These are phyloP conservation scores for Parasteatoda lunata DNA, from an alignment of 2,888 invertebrate species.

Conservation along the genomic window DNA sequence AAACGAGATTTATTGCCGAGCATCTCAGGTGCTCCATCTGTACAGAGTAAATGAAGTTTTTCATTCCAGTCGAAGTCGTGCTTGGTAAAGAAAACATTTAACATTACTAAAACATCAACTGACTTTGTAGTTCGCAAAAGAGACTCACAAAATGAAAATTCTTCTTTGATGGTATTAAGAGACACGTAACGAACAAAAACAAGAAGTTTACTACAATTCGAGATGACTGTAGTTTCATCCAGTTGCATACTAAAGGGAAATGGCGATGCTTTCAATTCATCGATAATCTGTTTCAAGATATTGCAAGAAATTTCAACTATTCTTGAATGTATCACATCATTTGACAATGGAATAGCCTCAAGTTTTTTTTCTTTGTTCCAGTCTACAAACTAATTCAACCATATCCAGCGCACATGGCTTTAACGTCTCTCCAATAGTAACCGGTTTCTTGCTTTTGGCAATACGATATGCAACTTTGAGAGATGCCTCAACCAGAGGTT, in stretches of 20 bases:
- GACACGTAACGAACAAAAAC: constrained; percentile 45
- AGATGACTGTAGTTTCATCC: constrained; percentile 75
- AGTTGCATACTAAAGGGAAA: constrained; percentile 58
- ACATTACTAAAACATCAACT: constrained; percentile 19
- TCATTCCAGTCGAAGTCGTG: not conserved
- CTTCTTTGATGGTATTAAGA: constrained; percentile 37
- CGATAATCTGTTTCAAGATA: constrained; percentile 63
- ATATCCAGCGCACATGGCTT: too few species aligned
- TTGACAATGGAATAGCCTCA: constrained; percentile 39
- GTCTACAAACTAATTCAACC: too few species aligned
- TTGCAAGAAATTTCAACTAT: constrained; percentile 55
- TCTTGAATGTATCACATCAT: constrained; percentile 54
- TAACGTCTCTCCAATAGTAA: too few species aligned
- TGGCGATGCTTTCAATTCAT: constrained; percentile 55
- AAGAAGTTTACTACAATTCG: constrained; percentile 41
- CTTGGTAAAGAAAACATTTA: constrained; percentile 6
- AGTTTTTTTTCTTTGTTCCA: too few species aligned
- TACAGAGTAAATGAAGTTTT: not conserved
- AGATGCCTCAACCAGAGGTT: too few species aligned
- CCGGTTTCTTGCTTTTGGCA: too few species aligned
- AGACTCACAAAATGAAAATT: constrained; percentile 33
- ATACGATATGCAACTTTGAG: too few species aligned
- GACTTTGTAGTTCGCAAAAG: constrained; percentile 28
- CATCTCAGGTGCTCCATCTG: not conserved
- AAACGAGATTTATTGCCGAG: not conserved